These are phyloP conservation scores for Ptilodon capucinus DNA, from an alignment of 2,888 invertebrate species.

Conservation along the genomic window DNA sequence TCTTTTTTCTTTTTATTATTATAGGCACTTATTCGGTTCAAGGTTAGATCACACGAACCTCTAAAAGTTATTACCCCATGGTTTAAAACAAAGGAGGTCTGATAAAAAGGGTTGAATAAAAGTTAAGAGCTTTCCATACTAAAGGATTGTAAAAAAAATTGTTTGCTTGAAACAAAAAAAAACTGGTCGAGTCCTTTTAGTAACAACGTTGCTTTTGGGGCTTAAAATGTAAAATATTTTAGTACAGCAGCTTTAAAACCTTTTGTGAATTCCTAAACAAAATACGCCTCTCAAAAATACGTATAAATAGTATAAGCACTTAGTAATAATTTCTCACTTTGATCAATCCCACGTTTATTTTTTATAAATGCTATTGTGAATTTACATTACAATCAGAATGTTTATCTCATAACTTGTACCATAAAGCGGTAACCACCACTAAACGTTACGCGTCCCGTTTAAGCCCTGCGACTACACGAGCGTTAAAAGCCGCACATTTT, in stretches of 20 bases:
- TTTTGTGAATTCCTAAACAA: background rate
- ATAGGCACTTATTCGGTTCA: slow-evolving; percentile 40
- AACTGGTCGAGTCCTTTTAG: background rate
- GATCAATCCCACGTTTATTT: background rate
- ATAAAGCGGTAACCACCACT: slow-evolving; percentile 33
- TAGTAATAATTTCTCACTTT: too few species aligned
- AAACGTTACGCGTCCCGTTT: slow-evolving; percentile 47
- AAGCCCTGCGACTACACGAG: too few species aligned
- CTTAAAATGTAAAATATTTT: background rate
- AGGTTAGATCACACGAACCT: slow-evolving; percentile 39
- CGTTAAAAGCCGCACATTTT: too few species aligned
- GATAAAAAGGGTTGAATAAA: background rate
- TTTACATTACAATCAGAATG: background rate
- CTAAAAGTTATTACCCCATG: slow-evolving; percentile 33
- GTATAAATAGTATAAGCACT: too few species aligned
- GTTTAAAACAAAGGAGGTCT: slow-evolving; percentile 22
- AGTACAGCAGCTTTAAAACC: too few species aligned
- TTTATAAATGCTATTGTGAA: background rate
- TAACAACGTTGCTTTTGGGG: background rate
- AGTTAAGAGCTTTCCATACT: background rate
- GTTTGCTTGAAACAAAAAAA: background rate
- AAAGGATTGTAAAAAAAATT: background rate
- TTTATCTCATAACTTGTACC: slow-evolving; percentile 19
- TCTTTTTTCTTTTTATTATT: slow-evolving; percentile 43
- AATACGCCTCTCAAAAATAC: too few species aligned